Evolutionary conservation across 1,140 invertebrate species (phyloP).

Genomic region (Achroia grisella): DNA sequence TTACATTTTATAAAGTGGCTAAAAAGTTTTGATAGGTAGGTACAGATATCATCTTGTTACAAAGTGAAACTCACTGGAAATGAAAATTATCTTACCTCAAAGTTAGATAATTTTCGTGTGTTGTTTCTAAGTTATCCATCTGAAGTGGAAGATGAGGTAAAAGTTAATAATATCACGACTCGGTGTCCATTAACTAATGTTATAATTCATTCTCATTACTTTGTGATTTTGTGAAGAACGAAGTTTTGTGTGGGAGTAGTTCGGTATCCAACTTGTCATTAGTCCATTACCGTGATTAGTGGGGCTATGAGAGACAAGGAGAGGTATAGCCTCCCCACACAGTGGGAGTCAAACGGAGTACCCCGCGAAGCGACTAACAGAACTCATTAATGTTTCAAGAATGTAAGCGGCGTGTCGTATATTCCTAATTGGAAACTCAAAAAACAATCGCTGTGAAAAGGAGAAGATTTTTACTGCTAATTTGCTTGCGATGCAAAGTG

Average conservation of each 20-base stretch:
- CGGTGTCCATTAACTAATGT: constrained; percentile 1
- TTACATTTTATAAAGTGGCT: too few relatives aligned
- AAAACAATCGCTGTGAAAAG: constrained; percentile 43
- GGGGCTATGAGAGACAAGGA: constrained; percentile 15
- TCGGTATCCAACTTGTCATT: constrained; percentile 50
- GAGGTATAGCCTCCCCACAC: not conserved
- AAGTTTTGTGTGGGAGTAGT: constrained; percentile 23
- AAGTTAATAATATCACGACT: too few relatives aligned
- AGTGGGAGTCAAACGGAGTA: not conserved
- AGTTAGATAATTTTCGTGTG: too few relatives aligned
- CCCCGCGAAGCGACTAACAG: constrained; percentile 22
- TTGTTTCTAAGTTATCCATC: too few relatives aligned
- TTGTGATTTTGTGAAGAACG: not conserved
- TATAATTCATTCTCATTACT: not conserved
- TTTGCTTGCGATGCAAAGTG: constrained; percentile 37
- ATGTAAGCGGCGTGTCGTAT: constrained; percentile 45
- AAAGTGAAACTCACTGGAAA: too few relatives aligned
- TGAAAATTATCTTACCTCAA: too few relatives aligned
- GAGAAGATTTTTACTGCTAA: constrained; percentile 40
- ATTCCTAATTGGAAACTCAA: constrained; percentile 57
- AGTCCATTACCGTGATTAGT: constrained; percentile 61
- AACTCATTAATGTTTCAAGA: constrained; percentile 63
- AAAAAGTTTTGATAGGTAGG: too few relatives aligned
- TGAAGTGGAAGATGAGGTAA: too few relatives aligned
- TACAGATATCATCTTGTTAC: too few relatives aligned